Percentiles rank a stretch among this genome's conserved stretches.
Conservation (phyloP, 2,888 invertebrate species). For the Pocota personata region DNA sequence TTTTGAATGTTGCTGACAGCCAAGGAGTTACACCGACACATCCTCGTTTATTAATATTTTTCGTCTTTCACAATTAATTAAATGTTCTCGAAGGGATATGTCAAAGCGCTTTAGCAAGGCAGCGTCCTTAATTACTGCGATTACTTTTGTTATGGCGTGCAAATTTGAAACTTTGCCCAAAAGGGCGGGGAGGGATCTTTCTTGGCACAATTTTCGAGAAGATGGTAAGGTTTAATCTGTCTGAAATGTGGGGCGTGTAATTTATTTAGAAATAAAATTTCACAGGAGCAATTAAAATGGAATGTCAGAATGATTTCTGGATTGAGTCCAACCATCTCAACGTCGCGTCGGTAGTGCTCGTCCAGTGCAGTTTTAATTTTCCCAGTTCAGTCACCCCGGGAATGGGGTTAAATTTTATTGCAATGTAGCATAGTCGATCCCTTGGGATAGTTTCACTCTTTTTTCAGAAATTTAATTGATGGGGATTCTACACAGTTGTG, state of each 20-base stretch:
- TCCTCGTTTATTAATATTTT: slow-evolving; percentile 51
- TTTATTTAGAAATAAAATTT: slow-evolving; percentile 71
- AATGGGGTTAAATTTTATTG: slow-evolving; percentile 64
- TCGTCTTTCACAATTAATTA: slow-evolving; percentile 67
- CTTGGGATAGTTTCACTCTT: slow-evolving; percentile 34
- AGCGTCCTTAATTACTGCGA: slow-evolving; percentile 64
- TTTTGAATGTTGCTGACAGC: slow-evolving; percentile 52
- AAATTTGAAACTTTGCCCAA: slow-evolving; percentile 69
- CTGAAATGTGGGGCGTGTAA: slow-evolving; percentile 45
- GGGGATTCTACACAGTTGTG: slow-evolving; percentile 35
- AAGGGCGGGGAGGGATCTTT: not conserved
- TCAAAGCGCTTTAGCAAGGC: slow-evolving; percentile 55
- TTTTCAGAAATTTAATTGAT: slow-evolving; percentile 52
- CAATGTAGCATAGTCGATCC: slow-evolving; percentile 45
- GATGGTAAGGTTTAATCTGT: not conserved
- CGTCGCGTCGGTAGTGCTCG: not conserved
- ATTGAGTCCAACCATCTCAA: slow-evolving; percentile 37
- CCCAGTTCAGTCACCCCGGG: slow-evolving; percentile 18
- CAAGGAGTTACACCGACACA: slow-evolving; percentile 49
- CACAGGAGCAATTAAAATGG: slow-evolving; percentile 66
- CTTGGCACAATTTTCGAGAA: slow-evolving; percentile 26
- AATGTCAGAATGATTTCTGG: slow-evolving; percentile 59
- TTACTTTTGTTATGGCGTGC: slow-evolving; percentile 64
- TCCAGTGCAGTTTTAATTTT: slow-evolving; percentile 38
- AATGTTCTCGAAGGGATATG: slow-evolving; percentile 60